Base-by-base conservation (phyloP, 1,140 invertebrate species). In the Thereuonema tuberculata region DNA sequence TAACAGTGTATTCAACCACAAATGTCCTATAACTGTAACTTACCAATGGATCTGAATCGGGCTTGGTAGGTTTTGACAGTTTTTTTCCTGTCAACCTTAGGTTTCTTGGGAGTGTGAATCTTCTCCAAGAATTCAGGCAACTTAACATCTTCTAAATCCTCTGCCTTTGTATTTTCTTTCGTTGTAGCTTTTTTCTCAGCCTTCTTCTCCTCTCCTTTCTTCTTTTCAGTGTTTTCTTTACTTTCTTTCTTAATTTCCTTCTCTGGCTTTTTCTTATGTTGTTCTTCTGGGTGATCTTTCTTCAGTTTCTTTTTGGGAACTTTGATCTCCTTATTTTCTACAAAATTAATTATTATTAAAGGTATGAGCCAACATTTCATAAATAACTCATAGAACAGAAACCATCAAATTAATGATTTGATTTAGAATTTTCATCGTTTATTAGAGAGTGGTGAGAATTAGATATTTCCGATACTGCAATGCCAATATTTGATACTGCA, bases 41-140 rank as follows among this genome's bases (percentile, higher is more conserved):
- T 56, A 56, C 87, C 88, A 64, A 87, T 88, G 31, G 86, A 88
- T 58, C 88, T 80, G 73, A 91, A 89, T 73, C 88, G 89, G 0
- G 87, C 86, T 74, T 89, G 85, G 68, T 85, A 90, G 1, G 85
- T 87, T 78, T 91, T 92, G 2, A 90, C 89, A 47, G 87, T 91
- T 74, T 89, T 89, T 1, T 86, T 83, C 64, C 84, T 74, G 23
- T 68, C 66, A 27, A 49, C 2, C 48, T 52, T 64, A 14, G 75
- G 2, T 75, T 63, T 54, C 54, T 64, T 62, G 47, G 2, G 1
- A 9, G 31, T 48, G 2, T 2, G 27, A 12, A 26, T 25, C 21
- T 55, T 55, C 27, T 55, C 53, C 3, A 60, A 14, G 25, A 55
- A 60, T 17, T 60, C 53, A n/a, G 62, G 62, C 15, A 60, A 57